A percentile compares a stretch with the other conserved stretches of the same genome.
These are phyloP conservation scores for Autographa pulchrina DNA, from an alignment of 2,888 invertebrate species.

Conservation along the genomic window DNA sequence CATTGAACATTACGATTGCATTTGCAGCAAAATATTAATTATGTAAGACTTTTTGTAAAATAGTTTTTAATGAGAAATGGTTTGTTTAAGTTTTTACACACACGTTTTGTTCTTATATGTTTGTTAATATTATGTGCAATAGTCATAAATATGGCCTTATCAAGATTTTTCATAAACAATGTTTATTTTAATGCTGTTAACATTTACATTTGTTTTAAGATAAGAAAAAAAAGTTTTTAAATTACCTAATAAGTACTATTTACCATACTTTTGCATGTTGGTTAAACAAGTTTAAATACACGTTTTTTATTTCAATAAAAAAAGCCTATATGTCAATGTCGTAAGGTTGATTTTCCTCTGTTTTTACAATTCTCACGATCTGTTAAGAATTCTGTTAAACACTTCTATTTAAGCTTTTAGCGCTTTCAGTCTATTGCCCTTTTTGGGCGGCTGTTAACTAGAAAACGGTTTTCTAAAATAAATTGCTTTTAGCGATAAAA, in stretches of 20 bases:
- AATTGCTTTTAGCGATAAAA: neutral
- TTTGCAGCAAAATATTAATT: too few species aligned
- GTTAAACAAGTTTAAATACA: too few species aligned
- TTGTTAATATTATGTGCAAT: neutral
- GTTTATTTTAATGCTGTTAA: neutral
- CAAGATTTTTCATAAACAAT: neutral
- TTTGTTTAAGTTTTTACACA: neutral
- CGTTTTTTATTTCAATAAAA: too few species aligned
- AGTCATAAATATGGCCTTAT: neutral
- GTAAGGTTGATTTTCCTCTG: too few species aligned
- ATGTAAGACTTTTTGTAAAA: too few species aligned
- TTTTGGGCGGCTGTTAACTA: neutral
- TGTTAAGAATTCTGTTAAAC: neutral
- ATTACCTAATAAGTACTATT: too few species aligned
- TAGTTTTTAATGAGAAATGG: too few species aligned
- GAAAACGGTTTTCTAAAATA: neutral
- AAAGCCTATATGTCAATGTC: too few species aligned
- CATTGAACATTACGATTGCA: too few species aligned
- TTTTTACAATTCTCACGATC: too few species aligned
- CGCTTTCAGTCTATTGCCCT: neutral
- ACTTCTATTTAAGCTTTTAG: neutral
- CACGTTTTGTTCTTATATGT: neutral
- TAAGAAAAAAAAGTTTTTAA: too few species aligned
- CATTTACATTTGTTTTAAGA: neutral
- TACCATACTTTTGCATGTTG: too few species aligned